phyloP scores from a whole-genome alignment of 2,797 vertebrate species.

The Serranus cabrilla region DNA sequence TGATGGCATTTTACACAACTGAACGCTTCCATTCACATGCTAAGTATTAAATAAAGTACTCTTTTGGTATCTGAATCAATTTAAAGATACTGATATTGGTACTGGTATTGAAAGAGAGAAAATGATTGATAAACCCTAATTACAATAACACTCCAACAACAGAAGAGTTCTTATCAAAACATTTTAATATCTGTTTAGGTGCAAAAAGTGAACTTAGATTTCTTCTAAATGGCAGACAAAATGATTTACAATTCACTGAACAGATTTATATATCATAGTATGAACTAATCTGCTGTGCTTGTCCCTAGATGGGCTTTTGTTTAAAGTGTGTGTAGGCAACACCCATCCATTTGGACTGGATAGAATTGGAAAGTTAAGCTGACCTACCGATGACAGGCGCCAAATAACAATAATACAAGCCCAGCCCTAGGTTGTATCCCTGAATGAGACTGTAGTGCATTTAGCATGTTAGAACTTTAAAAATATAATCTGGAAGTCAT shows the following conservation, averaged over 20 bases:
- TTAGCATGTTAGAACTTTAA: neutral
- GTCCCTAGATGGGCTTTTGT: neutral
- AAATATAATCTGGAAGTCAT: neutral
- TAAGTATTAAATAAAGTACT: too few species aligned
- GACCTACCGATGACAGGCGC: neutral
- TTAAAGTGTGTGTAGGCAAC: neutral
- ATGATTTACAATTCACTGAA: neutral
- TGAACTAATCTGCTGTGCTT: neutral
- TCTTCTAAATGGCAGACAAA: neutral
- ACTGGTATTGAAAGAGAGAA: too few species aligned
- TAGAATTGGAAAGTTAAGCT: slow-evolving; percentile 3
- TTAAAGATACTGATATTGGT: too few species aligned
- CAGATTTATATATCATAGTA: neutral
- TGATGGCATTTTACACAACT: too few species aligned
- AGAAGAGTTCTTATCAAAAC: too few species aligned
- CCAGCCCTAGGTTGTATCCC: neutral
- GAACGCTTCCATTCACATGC: too few species aligned
- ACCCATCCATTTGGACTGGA: neutral
- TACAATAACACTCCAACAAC: neutral
- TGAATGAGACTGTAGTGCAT: neutral
- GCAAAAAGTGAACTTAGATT: neutral
- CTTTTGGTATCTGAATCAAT: too few species aligned
- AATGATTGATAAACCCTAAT: too few species aligned
- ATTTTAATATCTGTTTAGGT: neutral
- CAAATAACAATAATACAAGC: slow-evolving; percentile 2